Evolutionary conservation across 2,888 invertebrate genomes (phyloP), one percentile per base, ranked within the genome.

Genomic region (Amphipoea oculea): DNA sequence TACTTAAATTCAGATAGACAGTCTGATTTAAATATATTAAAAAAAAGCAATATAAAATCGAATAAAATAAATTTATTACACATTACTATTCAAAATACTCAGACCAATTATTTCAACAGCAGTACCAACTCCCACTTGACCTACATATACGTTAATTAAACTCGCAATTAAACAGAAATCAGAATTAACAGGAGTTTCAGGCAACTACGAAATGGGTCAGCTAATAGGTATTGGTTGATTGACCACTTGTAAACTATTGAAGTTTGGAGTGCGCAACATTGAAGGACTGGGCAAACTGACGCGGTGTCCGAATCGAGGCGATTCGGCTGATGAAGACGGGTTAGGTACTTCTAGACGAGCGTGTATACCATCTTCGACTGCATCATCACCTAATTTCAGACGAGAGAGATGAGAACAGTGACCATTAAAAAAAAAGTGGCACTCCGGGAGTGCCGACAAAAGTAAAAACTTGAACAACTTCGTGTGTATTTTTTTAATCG

Each of bases 131-230:
- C 48, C 42, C 66, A 60, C 78, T 81, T 73, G 67, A 76, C 81
- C 76, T 51, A 77, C 36, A 54, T 71, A 73, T 51, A 42, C 78
- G 67, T 84, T 78, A 86, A 77, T 84, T 81, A 66, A 76, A 66
- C 73, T 29, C 29, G 57, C 81, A 81, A 82, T 84, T 79, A 65
- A 78, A 76, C 77, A 48, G 76, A 69, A 78, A 79, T 84, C 84
- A 51, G 23, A 48, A 45, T 40, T 68, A 70, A 40, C 17, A 42
- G 7, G 42, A 78, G 65, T 76, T 84, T 76, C 67, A 71, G 54
- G n/a, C 29, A 29, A 29, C 66, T 74, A 40, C 11, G 36, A 86
- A 79, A 76, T 78, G 63, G 78, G 79, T 84, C 79, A 78, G 36
- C 36, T 14, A 70, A n/a, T 72, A 57, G 51, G 17, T 67, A 66